phyloP scores from a whole-genome alignment of 2,113 vertebrate genomes.

The Heterotilapia buettikoferi region DNA sequence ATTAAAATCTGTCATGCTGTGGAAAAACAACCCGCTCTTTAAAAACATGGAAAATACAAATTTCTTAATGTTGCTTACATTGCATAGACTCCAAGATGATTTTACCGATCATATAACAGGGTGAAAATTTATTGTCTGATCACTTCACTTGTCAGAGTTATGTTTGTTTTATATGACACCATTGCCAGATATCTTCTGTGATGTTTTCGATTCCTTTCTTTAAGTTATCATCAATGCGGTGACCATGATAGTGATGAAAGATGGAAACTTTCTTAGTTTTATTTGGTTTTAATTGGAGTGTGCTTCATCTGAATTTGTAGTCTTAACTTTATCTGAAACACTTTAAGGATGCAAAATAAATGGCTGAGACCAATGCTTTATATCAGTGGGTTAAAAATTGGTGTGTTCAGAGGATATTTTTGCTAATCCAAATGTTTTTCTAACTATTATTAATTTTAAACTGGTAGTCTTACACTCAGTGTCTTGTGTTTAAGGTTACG shows the following conservation, averaged over 20 bases:
- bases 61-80: background rate
- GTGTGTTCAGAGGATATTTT: background rate
- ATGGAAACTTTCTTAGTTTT: background rate
- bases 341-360: background rate
- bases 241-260: background rate
- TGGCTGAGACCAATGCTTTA: background rate
- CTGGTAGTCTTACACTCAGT: background rate
- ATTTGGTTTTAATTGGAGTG: background rate
- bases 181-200: background rate
- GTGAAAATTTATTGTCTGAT: background rate
- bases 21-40: background rate
- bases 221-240: background rate
- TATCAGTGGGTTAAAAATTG: background rate
- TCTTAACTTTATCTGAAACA: background rate
- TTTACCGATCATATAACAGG: background rate
- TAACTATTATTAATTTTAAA: background rate
- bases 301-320: background rate
- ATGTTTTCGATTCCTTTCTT: background rate
- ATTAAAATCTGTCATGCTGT: background rate
- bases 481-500: constrained; percentile 39
- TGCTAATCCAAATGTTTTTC: background rate
- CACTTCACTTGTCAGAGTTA: background rate
- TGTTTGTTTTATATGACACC: background rate
- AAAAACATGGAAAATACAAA: background rate
- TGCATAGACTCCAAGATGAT: background rate